Evolutionary conservation across 2,888 invertebrate species (phyloP), one percentile per base, ranked within the genome.

Genomic region (Dasysyrphus albostriatus): DNA sequence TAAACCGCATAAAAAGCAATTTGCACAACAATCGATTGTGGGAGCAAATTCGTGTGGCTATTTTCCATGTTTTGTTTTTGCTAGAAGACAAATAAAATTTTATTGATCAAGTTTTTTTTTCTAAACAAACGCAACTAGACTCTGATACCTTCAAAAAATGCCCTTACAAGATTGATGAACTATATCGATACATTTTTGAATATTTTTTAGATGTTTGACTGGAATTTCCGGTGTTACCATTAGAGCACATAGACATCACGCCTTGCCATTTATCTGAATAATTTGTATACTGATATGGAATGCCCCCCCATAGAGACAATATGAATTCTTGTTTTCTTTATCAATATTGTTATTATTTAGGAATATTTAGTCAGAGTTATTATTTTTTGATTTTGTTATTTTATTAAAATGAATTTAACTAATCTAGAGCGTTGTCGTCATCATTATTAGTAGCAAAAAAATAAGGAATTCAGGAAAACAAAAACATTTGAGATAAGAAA

Each of bases 151-250:
- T n/a, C n/a, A 59, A n/a, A n/a, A 44, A 19, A 67, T 85, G 73
- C 81, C 81, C 81, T 85, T 73, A 77, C 81, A 34, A 81, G 73
- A 69, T 54, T 44, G 12, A 39, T 51, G 32, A 49, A 81, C 75
- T 14, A 77, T 29, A 24, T 39, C 8, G 3, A 51, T 16, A 63
- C 12, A n/a, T 4, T 56, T 63, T 61, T 65, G 8, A 47, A 47
- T 34, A 14, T 59, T 72, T 67, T 24, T 74, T 56, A 44, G 67
- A 29, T 39, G 59, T 44, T 39, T 24, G 44, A 80, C 84, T 54
- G 51, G 80, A 80, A 80, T 76, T 80, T 84, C 80, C 84, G 84
- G 84, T 84, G 84, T 72, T 44, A 47, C 19, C 29, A 54, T 44
- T 32, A 29, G 1, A 6, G 16, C 19, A 61, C 12, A 39, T 12